These are phyloP conservation scores for Aleiodes testaceus DNA, from an alignment of 2,888 invertebrate genomes.

Conservation along the genomic window DNA sequence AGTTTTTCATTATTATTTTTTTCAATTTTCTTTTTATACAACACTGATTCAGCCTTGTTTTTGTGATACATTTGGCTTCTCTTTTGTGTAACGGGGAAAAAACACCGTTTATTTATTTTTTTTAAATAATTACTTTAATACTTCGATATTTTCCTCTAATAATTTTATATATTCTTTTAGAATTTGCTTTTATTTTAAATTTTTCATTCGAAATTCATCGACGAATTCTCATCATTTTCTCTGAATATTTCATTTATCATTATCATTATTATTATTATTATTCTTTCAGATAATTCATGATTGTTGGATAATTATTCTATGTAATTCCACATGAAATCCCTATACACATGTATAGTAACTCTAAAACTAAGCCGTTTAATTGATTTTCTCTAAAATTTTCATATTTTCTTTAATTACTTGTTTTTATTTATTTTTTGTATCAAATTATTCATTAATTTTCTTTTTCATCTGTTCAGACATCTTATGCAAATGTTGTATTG, in stretches of 20 bases:
- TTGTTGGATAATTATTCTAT: conserved; percentile 39
- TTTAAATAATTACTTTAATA: conserved; percentile 23
- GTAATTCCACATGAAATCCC: conserved; percentile 40
- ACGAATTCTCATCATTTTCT: conserved; percentile 16
- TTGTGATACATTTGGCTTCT: conserved; percentile 43
- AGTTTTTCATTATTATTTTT: conserved; percentile 9
- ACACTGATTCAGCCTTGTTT: conserved; percentile 43
- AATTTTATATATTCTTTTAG: conserved; percentile 5
- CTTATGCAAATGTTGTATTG: conserved; percentile 65
- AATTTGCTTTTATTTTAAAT: conserved; percentile 12
- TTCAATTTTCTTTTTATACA: conserved; percentile 37
- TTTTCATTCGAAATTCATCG: background rate
- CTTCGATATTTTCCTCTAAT: conserved; percentile 5
- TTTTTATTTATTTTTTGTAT: conserved; percentile 34
- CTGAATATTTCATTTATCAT: conserved; percentile 18
- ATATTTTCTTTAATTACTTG: conserved; percentile 20
- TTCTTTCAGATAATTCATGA: conserved; percentile 36
- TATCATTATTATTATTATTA: conserved; percentile 11
- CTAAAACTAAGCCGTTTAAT: conserved; percentile 40
- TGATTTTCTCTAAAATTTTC: conserved; percentile 38
- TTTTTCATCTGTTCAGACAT: conserved; percentile 49
- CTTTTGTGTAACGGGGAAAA: conserved; percentile 25
- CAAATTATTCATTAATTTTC: conserved; percentile 33
- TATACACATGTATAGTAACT: conserved; percentile 41
- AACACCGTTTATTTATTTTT: conserved; percentile 8